Evolutionary conservation across 2,888 invertebrate species (phyloP), one percentile per base, ranked within the genome.

Genomic region (Phasia obesa): DNA sequence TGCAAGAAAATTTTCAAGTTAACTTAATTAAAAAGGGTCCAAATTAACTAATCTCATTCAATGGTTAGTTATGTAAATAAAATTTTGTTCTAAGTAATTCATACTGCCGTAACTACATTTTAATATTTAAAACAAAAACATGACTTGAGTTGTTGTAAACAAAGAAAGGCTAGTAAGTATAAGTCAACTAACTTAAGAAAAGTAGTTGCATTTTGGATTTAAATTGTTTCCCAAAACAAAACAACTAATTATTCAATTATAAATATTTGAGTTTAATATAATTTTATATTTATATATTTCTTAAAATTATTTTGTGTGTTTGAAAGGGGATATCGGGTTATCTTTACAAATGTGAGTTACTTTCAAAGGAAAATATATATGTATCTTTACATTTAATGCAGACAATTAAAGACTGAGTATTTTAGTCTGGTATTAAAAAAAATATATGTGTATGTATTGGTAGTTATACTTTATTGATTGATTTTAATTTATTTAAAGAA

Each of bases 171-270:
- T 6, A 47, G 31, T 35, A 35, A 35, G 5, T 35, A 35, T 11
- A 11, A 35, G 11, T 64, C 31, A 19, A 51, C 51, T 23, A 2
- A 51, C 19, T 51, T 51, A 23, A 4, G 15, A 51, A 15, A 23
- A 11, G 3, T 19, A 11, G 19, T 15, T 15, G 4, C 4, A 23
- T 51, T 21, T 19, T 23, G 35, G n/a, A 53, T 53, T 64, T 55
- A 17, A 64, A 49, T 55, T 44, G n/a, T 6, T 44, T 53, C 7
- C 21, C 7, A 59, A 25, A 31, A 11, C 23, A 57, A 55, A 27
- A 11, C 19, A 53, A 64, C 55, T 62, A 53, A 64, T 74, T 74
- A 62, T 74, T 21, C 27, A 27, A 13, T 31, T 64, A 44, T 51
- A 71, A 71, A 59, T 70, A 47, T 74, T 55, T 47, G 9, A 55